Percentiles rank a stretch among this genome's conserved stretches.
phyloP scores from a whole-genome alignment of 92 coral and sea anemone species.

The Phenganax marumi region DNA sequence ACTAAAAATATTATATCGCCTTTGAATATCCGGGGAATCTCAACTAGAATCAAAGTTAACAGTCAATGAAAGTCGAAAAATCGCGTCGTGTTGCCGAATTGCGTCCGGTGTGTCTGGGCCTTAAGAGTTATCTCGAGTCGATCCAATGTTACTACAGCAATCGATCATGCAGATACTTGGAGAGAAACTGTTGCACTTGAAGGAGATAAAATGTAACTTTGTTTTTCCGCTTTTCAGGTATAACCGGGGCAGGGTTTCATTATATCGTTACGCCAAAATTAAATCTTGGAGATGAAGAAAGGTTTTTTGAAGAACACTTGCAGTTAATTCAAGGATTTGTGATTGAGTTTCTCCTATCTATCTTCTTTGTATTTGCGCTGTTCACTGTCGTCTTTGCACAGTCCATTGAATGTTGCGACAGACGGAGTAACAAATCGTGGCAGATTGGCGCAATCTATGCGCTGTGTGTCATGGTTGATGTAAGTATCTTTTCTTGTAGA shows the following conservation, averaged over 20 bases:
- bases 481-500: neutral
- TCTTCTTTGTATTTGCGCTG: slow-evolving; percentile 30
- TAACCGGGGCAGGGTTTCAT: slow-evolving; percentile 32
- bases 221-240: neutral
- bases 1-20: too few species aligned
- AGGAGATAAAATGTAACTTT: neutral
- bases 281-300: neutral
- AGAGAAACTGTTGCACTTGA: too few species aligned
- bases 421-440: slow-evolving; percentile 4
- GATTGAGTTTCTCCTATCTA: slow-evolving; percentile 18
- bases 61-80: too few species aligned
- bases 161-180: too few species aligned
- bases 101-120: too few species aligned
- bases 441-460: slow-evolving; percentile 39
- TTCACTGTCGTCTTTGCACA: slow-evolving; percentile 16
- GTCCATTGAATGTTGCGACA: neutral
- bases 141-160: too few species aligned
- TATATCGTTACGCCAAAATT: neutral
- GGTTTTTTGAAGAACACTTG: neutral
- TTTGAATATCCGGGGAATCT: too few species aligned
- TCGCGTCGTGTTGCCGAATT: too few species aligned
- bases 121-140: too few species aligned
- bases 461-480: slow-evolving; percentile 32
- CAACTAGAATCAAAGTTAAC: too few species aligned
- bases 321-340: slow-evolving; percentile 32